Base-by-base conservation (phyloP, 30 jellyfish, hydroid and myxozoan species). In the Turritopsis rubra region DNA sequence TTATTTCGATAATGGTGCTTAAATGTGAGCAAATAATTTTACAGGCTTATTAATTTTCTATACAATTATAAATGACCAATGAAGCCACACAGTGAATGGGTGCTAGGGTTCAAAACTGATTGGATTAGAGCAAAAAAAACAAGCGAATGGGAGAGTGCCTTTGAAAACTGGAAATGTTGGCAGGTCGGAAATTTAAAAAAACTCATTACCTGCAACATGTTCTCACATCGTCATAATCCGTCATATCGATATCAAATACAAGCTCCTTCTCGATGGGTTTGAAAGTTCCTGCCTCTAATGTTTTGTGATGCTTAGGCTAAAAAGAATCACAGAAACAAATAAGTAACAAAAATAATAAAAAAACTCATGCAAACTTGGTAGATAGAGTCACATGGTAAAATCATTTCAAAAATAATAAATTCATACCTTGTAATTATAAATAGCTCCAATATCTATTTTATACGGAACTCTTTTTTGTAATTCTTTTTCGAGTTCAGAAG, bases 391-490 rank as follows among this genome's bases (percentile, higher is more conserved):
- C n/a, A n/a, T n/a, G n/a, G n/a, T n/a, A n/a, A n/a, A n/a, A n/a
- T n/a, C n/a, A n/a, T n/a, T n/a, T n/a, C 60, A 41, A 41, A 41
- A 5, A 3, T 41, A 3, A 5, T 41, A 41, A 41, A 41, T 3
- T 3, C 8, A 77, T 60, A 95, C 99, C 96, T 86, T 86, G 65
- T 83, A 83, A 52, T 91, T 71, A 72, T 78, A 95, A 22, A 95
- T 95, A 86, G 99, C 99, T 17, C 99, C 99, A 71, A 95, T 95
- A 80, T 95, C 99, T 16, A 95, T 89, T 76, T 95, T 95, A 85
- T 86, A 86, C n/a, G 99, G 99, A 19, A 86, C 85, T 73, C 89
- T 66, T 73, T 85, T 95, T 52, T 77, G 95, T 52, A 95, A 75
- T 60, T 95, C 99, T 53, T 95, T 95, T 71, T 90, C 97, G 88